phyloP scores from a whole-genome alignment of 2,797 vertebrate genomes.

The Scleropages formosus region DNA sequence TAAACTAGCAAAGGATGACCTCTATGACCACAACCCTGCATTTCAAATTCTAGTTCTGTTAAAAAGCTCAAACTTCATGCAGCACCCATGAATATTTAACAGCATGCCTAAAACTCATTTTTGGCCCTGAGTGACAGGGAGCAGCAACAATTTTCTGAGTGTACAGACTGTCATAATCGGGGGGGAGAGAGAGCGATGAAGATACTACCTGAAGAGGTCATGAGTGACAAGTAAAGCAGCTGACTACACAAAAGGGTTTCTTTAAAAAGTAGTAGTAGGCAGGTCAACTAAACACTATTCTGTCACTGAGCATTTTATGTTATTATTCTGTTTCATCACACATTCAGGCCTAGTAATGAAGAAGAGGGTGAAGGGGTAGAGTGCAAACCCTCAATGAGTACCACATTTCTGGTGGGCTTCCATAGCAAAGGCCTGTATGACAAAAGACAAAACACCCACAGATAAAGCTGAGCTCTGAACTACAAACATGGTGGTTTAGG shows the following conservation, averaged over 20 bases:
- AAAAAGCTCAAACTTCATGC: background rate
- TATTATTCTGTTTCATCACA: background rate
- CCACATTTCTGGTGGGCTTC: slow-evolving; percentile 31
- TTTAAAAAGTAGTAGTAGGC: no score
- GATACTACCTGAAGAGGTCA: no score
- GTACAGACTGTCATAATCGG: background rate
- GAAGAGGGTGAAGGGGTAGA: no score
- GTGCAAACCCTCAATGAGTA: background rate
- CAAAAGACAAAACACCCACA: slow-evolving; percentile 38
- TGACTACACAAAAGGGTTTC: no score
- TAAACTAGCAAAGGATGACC: background rate
- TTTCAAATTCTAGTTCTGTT: background rate
- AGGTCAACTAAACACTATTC: no score
- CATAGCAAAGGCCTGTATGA: slow-evolving; percentile 32
- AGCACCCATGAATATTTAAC: slow-evolving; percentile 17
- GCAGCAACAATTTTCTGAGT: background rate
- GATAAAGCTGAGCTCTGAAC: slow-evolving; percentile 27
- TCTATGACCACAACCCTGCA: background rate
- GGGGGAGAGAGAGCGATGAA: background rate
- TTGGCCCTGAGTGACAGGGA: background rate
- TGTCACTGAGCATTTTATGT: no score
- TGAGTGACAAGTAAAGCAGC: no score
- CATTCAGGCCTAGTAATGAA: background rate
- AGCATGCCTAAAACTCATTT: background rate
- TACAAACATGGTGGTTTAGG: background rate